These are phyloP conservation scores for Melolontha melolontha DNA, from an alignment of 2,888 invertebrate genomes.

Conservation along the genomic window DNA sequence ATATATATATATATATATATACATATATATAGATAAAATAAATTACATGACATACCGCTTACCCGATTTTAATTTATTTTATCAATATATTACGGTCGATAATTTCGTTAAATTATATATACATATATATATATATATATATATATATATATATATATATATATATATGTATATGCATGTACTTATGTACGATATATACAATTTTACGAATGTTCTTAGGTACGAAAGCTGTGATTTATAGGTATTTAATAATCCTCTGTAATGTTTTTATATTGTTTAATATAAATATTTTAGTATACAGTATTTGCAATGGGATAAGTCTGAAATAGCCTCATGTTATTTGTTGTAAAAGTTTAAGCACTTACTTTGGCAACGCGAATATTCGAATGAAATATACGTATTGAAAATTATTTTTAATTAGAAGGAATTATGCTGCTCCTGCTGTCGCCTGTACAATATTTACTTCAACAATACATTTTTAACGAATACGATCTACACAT, in stretches of 20 bases:
- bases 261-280: constrained; percentile 47
- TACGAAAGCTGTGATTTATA: constrained; percentile 57
- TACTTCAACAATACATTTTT: no score
- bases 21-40: no score
- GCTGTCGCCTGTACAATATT: no score
- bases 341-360: constrained; percentile 14
- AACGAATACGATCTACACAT: no score
- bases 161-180: constrained; percentile 12
- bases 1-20: no score
- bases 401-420: no score
- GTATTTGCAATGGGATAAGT: constrained; percentile 60
- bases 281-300: constrained; percentile 49
- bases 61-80: no score
- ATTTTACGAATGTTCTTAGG: constrained; percentile 49
- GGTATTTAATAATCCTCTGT: constrained; percentile 49
- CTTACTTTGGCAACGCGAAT: constrained; percentile 53
- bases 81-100: no score
- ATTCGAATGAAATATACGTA: neutral
- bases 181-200: no score
- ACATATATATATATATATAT: constrained; percentile 22
- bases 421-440: no score
- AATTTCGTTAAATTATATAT: no score
- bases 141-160: constrained; percentile 1
- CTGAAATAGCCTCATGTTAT: constrained; percentile 55
- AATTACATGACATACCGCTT: no score